These are phyloP conservation scores for Dolichopus griseipennis DNA, from an alignment of 2,888 invertebrate genomes.

Conservation along the genomic window DNA sequence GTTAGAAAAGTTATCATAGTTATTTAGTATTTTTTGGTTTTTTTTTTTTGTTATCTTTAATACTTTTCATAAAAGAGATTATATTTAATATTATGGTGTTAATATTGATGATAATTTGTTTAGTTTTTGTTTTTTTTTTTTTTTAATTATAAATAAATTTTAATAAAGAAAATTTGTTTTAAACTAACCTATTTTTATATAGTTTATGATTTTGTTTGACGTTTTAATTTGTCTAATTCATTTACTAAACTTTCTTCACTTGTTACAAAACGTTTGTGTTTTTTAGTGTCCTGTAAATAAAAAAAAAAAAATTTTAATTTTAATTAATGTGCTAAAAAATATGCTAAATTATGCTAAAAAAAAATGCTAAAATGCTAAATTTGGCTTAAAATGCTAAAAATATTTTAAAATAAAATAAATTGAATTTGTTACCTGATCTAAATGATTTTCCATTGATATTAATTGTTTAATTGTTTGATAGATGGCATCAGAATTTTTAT, in stretches of 20 bases:
- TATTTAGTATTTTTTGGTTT: background rate
- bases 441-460: conserved; percentile 48
- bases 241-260: conserved; percentile 55
- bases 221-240: conserved; percentile 57
- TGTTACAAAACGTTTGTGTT: conserved; percentile 56
- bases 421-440: conserved; percentile 19
- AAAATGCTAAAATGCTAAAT: too few species aligned
- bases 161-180: background rate
- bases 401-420: too few species aligned
- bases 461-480: conserved; percentile 51
- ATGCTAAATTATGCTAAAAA: conserved; percentile 11
- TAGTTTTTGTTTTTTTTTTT: conserved; percentile 5
- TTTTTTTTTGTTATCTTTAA: too few species aligned
- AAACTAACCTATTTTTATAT: background rate
- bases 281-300: conserved; percentile 33
- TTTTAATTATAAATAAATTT: conserved; percentile 4
- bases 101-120: too few species aligned
- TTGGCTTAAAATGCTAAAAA: too few species aligned
- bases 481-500: conserved; percentile 25
- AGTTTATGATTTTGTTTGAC: conserved; percentile 25
- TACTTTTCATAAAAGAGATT: too few species aligned
- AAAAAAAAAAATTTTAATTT: conserved; percentile 2
- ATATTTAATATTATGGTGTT: too few species aligned
- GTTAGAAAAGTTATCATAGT: too few species aligned
- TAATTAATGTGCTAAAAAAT: too few species aligned